These are phyloP conservation scores for Nansenia antarctica DNA, from an alignment of 2,113 vertebrate genomes.

Conservation along the genomic window DNA sequence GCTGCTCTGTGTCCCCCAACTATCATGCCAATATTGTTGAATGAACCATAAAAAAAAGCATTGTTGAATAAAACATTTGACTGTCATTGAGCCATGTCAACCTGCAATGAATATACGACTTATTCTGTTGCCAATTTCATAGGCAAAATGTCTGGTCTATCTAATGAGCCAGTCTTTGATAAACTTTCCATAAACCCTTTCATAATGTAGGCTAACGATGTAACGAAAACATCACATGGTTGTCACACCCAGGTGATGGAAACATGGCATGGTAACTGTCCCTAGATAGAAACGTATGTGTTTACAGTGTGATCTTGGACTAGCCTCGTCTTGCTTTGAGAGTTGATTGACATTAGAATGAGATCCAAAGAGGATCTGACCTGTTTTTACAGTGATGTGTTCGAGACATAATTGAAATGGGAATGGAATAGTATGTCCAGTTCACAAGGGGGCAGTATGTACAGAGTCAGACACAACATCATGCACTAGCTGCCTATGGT, in stretches of 20 bases:
- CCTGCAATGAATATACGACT: too few relatives aligned
- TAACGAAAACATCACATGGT: constrained; percentile 32
- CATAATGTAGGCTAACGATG: too few relatives aligned
- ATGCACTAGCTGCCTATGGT: neutral
- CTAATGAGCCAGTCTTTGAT: too few relatives aligned
- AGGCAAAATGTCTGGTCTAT: too few relatives aligned
- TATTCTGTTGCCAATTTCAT: too few relatives aligned
- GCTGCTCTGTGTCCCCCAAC: neutral
- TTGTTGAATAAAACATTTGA: too few relatives aligned
- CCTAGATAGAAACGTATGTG: constrained; percentile 32
- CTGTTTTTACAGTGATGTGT: neutral
- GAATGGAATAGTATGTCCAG: constrained; percentile 3
- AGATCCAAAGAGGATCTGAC: neutral
- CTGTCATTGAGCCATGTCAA: too few relatives aligned
- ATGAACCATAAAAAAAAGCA: too few relatives aligned
- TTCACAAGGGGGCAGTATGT: constrained; percentile 73
- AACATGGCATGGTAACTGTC: constrained; percentile 50
- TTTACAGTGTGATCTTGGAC: neutral
- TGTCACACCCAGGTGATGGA: constrained; percentile 38
- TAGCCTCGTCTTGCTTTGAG: too few relatives aligned
- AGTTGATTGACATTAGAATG: too few relatives aligned
- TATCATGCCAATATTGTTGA: too few relatives aligned
- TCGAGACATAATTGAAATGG: neutral
- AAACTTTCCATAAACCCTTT: too few relatives aligned
- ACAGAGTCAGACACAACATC: constrained; percentile 22